Evolutionary conservation across 1,140 invertebrate genomes (phyloP).

Genomic region (Mya arenaria): DNA sequence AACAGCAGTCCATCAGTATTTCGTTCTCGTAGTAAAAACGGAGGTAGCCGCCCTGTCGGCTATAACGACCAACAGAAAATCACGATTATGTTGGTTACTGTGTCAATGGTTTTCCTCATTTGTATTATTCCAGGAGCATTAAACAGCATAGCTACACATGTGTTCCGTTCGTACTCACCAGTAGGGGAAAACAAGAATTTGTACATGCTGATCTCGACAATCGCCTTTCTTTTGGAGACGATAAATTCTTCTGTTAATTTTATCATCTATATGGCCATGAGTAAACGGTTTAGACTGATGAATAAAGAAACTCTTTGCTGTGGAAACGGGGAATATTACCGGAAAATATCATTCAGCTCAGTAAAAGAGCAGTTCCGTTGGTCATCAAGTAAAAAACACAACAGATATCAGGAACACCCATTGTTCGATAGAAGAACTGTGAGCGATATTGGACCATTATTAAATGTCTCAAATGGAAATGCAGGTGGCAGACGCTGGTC

Average conservation of each 20-base stretch:
- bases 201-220: conserved; percentile 63
- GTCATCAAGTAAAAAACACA: background rate
- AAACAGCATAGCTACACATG: conserved; percentile 66
- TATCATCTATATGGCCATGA: conserved; percentile 75
- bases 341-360: conserved; percentile 26
- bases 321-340: conserved; percentile 34
- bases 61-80: conserved; percentile 69
- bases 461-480: background rate
- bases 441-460: conserved; percentile 22
- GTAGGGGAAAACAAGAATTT: conserved; percentile 63
- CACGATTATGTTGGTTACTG: conserved; percentile 72
- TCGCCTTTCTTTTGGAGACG: conserved; percentile 72
- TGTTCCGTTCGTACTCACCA: conserved; percentile 61
- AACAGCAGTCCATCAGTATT: background rate
- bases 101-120: conserved; percentile 70
- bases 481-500: background rate
- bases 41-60: conserved; percentile 24
- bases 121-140: conserved; percentile 75
- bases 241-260: conserved; percentile 76
- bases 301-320: conserved; percentile 74
- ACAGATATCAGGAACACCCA: background rate
- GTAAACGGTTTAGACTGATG: conserved; percentile 68
- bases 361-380: conserved; percentile 32
- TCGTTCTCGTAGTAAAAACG: conserved; percentile 14
- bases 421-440: conserved; percentile 11